A percentile compares a stretch with the other conserved stretches of the same genome.
phyloP scores from a whole-genome alignment of 1,140 invertebrate species.

The Phocides pigmalion region DNA sequence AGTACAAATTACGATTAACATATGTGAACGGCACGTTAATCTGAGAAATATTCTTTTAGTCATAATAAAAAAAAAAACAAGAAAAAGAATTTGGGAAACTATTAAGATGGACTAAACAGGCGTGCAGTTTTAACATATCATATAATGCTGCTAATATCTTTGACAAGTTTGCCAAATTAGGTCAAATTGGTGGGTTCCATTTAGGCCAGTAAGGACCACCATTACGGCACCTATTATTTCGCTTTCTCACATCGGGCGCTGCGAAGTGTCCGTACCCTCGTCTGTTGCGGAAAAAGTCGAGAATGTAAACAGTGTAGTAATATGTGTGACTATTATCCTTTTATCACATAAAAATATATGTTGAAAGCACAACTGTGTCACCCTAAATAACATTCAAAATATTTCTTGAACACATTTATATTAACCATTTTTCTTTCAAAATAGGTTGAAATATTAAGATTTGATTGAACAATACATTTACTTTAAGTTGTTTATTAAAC shows the following conservation, averaged over 20 bases:
- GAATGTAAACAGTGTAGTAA: slow-evolving; percentile 11
- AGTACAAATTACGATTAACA: too few relatives aligned
- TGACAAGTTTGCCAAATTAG: not conserved
- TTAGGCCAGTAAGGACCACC: not conserved
- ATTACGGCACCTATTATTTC: not conserved
- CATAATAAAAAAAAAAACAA: too few relatives aligned
- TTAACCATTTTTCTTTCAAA: not conserved
- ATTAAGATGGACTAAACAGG: too few relatives aligned
- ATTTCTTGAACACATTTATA: not conserved
- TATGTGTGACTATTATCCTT: slow-evolving; percentile 15
- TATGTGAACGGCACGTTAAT: too few relatives aligned
- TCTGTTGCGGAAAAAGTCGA: slow-evolving; percentile 1
- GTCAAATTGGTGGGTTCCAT: not conserved
- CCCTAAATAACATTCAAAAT: not conserved
- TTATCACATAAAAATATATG: slow-evolving; percentile 15
- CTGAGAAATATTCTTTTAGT: too few relatives aligned
- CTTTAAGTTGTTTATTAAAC: too few relatives aligned
- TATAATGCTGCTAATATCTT: too few relatives aligned
- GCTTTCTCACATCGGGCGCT: not conserved
- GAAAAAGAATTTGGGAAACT: too few relatives aligned
- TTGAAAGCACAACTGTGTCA: slow-evolving; percentile 7
- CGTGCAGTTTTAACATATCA: too few relatives aligned
- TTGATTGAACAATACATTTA: too few relatives aligned
- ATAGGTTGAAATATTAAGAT: not conserved
- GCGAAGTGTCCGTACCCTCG: slow-evolving; percentile 10